phyloP scores from a whole-genome alignment of 2,113 vertebrate genomes.

The Brevimyrus niger region DNA sequence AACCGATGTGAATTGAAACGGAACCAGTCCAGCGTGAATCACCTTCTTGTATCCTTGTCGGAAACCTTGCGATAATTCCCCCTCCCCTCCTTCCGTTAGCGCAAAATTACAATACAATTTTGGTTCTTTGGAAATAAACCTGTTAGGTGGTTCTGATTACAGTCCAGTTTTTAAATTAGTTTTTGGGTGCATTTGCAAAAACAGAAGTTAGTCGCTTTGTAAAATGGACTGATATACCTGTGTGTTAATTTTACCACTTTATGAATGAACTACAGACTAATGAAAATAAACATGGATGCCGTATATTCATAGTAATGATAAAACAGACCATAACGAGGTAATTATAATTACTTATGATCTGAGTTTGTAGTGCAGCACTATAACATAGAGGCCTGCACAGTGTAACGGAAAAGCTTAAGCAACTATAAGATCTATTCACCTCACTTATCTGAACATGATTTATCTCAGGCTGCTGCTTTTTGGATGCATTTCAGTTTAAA shows the following conservation, averaged over 20 bases:
- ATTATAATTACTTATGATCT: neutral
- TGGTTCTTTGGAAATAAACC: neutral
- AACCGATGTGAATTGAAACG: neutral
- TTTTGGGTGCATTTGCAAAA: neutral
- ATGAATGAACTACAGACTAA: neutral
- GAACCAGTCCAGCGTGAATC: neutral
- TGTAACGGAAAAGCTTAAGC: neutral
- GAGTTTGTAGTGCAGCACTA: neutral
- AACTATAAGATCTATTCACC: neutral
- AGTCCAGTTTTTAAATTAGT: neutral
- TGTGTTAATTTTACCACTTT: neutral
- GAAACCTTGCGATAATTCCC: neutral
- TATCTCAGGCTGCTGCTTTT: neutral
- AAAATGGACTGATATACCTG: neutral
- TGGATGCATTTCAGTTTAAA: neutral
- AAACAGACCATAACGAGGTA: neutral
- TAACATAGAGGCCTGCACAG: neutral
- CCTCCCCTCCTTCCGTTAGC: neutral
- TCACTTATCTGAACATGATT: neutral
- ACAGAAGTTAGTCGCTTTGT: neutral
- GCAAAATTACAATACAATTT: neutral
- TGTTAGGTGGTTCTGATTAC: neutral
- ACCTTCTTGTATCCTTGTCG: neutral
- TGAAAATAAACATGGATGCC: neutral
- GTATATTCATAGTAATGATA: neutral